Evolutionary conservation across 2,888 invertebrate genomes (phyloP), one percentile per base, ranked within the genome.

Genomic region (Patella depressa): DNA sequence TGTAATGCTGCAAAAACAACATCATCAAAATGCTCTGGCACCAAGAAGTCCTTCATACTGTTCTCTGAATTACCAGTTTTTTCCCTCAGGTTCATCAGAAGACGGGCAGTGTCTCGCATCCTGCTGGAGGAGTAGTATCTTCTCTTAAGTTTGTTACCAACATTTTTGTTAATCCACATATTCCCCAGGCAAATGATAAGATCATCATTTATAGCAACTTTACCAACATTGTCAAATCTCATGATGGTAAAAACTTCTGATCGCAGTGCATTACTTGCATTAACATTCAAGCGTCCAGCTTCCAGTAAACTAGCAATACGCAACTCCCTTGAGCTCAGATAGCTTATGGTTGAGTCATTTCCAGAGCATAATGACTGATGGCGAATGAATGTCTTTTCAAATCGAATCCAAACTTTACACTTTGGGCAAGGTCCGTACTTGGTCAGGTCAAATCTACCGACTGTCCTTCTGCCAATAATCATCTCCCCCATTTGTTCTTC

Each of bases 131-230:
- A 12, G 45, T 45, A 72, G n/a, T 72, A 14, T 17, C 24, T 72
- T 45, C 72, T 72, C 34, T 45, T 72, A 19, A 72, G 45, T 34
- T n/a, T 24, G 53, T 72, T 72, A 53, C 72, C 72, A 45, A 72
- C 45, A 29, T 72, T 72, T 34, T 72, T 72, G 34, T 45, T 45
- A 19, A 69, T 17, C 59, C 59, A 59, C 59, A n/a, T 19, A n/a
- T 59, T 17, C 5, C 59, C 59, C 1, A 59, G 19, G 59, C 59
- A 59, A 59, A 59, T 59, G 59, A 59, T n/a, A 9, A 59, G 19
- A 59, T 17, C 17, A 19, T 59, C 59, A 59, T 17, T 19, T 59
- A 19, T 59, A 19, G 59, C n/a, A 19, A 59, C 9, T 59, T 59
- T 9, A 59, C 3, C 15, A 4, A 59, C 15, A 7, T 59, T 17